A percentile compares a stretch with the other conserved stretches of the same genome.
phyloP scores from a whole-genome alignment of 2,113 vertebrate species.

The Nyctibius bracteatus region DNA sequence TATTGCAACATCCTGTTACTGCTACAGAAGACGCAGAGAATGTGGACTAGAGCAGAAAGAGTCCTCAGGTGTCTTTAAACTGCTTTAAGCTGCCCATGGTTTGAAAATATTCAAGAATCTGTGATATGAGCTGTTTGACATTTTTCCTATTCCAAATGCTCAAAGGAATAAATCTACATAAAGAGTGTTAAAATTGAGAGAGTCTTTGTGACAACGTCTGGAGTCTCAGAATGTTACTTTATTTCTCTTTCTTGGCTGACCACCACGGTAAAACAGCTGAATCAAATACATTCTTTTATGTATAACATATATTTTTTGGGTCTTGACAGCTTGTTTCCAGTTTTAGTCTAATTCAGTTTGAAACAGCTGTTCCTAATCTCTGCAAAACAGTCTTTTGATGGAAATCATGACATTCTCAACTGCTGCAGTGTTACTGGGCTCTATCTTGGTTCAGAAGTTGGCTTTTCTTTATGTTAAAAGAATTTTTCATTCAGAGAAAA shows the following conservation, averaged over 20 bases:
- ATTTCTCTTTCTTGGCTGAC: slow-evolving; percentile 55
- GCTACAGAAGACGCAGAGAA: not conserved
- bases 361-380: slow-evolving; percentile 57
- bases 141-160: slow-evolving; percentile 53
- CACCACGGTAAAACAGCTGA: slow-evolving; percentile 36
- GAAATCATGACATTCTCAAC: slow-evolving; percentile 53
- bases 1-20: not conserved
- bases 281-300: slow-evolving; percentile 28
- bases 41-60: not conserved
- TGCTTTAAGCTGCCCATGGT: slow-evolving; percentile 34
- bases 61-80: not conserved
- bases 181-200: slow-evolving; percentile 23
- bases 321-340: slow-evolving; percentile 53
- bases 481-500: not conserved
- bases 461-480: not conserved
- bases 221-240: slow-evolving; percentile 26
- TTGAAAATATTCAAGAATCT: slow-evolving; percentile 57
- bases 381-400: slow-evolving; percentile 45
- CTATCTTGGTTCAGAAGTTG: not conserved
- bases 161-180: slow-evolving; percentile 56
- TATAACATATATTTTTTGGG: slow-evolving; percentile 19
- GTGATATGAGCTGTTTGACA: slow-evolving; percentile 62
- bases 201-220: not conserved
- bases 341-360: slow-evolving; percentile 57
- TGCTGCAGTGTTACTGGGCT: slow-evolving; percentile 13